These are phyloP conservation scores for Harmothoe impar DNA, from an alignment of 2,888 invertebrate genomes.

Conservation along the genomic window DNA sequence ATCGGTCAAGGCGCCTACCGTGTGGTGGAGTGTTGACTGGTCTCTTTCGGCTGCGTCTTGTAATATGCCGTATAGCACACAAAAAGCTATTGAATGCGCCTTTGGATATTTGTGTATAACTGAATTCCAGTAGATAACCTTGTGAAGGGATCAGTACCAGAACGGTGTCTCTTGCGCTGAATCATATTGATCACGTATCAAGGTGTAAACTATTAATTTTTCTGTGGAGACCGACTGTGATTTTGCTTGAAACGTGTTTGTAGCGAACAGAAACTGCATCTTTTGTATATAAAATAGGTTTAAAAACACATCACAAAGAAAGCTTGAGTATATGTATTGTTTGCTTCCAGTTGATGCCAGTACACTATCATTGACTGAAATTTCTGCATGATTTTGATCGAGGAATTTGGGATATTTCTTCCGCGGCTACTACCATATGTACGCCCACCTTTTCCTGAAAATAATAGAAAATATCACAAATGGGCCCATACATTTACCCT, in stretches of 20 bases:
- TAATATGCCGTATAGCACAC: too few species aligned
- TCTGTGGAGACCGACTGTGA: conserved; percentile 37
- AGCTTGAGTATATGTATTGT: not conserved
- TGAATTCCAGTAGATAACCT: not conserved
- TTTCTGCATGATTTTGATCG: too few species aligned
- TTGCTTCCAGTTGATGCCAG: not conserved
- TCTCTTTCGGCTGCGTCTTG: too few species aligned
- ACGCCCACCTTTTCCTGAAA: too few species aligned
- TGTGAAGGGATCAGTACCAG: not conserved
- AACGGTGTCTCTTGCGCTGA: not conserved
- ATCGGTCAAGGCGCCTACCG: too few species aligned
- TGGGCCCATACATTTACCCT: too few species aligned
- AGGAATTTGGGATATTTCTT: too few species aligned
- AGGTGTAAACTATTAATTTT: not conserved
- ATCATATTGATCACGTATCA: conserved; percentile 8
- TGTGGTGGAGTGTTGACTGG: too few species aligned
- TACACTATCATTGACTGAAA: too few species aligned
- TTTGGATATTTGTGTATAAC: not conserved
- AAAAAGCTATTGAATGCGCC: not conserved
- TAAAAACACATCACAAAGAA: not conserved
- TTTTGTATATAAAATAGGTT: not conserved
- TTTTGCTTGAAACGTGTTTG: conserved; percentile 22
- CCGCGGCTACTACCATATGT: too few species aligned
- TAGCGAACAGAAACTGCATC: not conserved
- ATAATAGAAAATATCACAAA: too few species aligned